These are phyloP conservation scores for Acutogordius australiensis DNA, from an alignment of 2,888 invertebrate genomes.

Conservation along the genomic window DNA sequence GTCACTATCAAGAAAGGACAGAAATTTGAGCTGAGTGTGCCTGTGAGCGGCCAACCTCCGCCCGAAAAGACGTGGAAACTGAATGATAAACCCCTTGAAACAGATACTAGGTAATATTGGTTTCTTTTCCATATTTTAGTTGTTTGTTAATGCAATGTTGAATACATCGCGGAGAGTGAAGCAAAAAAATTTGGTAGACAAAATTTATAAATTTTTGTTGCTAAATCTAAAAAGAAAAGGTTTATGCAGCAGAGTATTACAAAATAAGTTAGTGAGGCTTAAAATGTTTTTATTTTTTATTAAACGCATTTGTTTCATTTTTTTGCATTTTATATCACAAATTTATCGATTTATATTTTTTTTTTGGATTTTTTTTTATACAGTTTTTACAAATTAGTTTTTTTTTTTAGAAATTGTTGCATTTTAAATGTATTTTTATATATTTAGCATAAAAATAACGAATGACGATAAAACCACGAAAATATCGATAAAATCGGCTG, in stretches of 20 bases:
- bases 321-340: no score
- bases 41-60: slow-evolving; percentile 76
- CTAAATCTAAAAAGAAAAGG: no score
- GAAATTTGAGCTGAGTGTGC: slow-evolving; percentile 56
- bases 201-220: no score
- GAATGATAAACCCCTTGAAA: background rate
- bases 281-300: no score
- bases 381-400: background rate
- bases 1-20: slow-evolving; percentile 70
- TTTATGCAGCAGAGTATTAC: no score
- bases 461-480: slow-evolving; percentile 19
- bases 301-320: no score
- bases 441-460: slow-evolving; percentile 16
- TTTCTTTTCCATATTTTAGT: background rate
- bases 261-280: no score
- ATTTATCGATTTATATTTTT: no score
- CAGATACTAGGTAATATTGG: background rate
- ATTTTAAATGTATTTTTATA: slow-evolving; percentile 15
- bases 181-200: no score
- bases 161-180: no score
- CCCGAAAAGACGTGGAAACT: slow-evolving; percentile 60
- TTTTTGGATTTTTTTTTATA: no score
- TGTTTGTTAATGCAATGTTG: no score
- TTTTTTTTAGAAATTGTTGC: slow-evolving; percentile 1
- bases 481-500: slow-evolving; percentile 22